Evolutionary conservation across 2,888 invertebrate genomes (phyloP).

Genomic region (Drosophila formosana): DNA sequence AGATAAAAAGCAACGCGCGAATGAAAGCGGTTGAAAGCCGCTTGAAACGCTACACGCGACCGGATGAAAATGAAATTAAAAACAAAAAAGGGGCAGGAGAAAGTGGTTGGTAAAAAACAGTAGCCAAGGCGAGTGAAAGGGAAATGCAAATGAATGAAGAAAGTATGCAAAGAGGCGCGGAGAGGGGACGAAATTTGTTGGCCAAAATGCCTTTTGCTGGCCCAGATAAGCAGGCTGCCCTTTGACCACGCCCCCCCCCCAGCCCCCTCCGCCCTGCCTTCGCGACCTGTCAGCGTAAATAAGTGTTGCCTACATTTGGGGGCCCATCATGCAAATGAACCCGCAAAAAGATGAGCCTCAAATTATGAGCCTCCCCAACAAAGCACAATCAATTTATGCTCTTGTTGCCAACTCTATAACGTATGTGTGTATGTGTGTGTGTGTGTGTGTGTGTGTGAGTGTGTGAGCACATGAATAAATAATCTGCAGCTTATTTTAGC

Average conservation of each 20-base stretch:
- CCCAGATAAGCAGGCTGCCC: conserved; percentile 34
- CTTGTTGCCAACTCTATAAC: conserved; percentile 33
- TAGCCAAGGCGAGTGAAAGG: conserved; percentile 11
- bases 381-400: conserved; percentile 41
- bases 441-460: conserved; percentile 15
- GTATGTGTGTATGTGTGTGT: conserved; percentile 4
- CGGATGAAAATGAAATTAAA: conserved; percentile 59
- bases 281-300: conserved; percentile 46
- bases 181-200: conserved; percentile 30
- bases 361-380: conserved; percentile 49
- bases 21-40: conserved; percentile 32
- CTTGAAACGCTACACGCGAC: conserved; percentile 40
- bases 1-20: conserved; percentile 19
- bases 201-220: conserved; percentile 43
- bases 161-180: neutral
- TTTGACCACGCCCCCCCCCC: neutral
- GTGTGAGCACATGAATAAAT: conserved; percentile 63
- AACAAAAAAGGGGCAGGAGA: neutral
- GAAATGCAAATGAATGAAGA: conserved; percentile 58
- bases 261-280: neutral
- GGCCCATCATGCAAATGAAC: conserved; percentile 48
- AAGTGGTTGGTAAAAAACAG: neutral
- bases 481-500: conserved; percentile 48
- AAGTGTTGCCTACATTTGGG: conserved; percentile 62
- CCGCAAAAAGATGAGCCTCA: conserved; percentile 52